Percentiles rank a stretch among this genome's conserved stretches.
phyloP scores from a whole-genome alignment of 2,888 invertebrate species.

The Pantelozetes paolii region DNA sequence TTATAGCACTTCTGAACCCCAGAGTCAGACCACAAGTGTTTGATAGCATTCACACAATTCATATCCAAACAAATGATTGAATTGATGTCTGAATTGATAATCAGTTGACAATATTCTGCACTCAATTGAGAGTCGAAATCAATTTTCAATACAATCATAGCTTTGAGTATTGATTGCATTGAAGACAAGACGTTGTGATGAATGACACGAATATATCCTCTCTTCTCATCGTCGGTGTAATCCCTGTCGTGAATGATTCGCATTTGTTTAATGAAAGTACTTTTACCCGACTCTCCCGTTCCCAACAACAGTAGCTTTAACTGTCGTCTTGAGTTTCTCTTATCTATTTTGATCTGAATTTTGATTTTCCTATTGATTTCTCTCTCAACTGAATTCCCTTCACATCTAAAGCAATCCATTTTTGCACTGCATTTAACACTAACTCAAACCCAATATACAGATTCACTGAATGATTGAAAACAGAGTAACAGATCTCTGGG shows the following conservation, averaged over 20 bases:
- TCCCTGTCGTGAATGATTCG: conserved; percentile 59
- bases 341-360: conserved; percentile 45
- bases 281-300: conserved; percentile 46
- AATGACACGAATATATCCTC: conserved; percentile 46
- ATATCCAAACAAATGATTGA: not conserved
- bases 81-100: conserved; percentile 52
- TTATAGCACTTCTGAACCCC: conserved; percentile 48
- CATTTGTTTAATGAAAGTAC: conserved; percentile 55
- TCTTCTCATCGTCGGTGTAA: conserved; percentile 50
- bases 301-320: conserved; percentile 47
- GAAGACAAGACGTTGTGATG: conserved; percentile 48
- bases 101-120: conserved; percentile 53
- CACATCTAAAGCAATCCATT: conserved; percentile 45
- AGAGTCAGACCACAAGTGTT: conserved; percentile 49
- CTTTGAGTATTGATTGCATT: conserved; percentile 47
- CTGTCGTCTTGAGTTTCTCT: conserved; percentile 44
- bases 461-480: too few relatives aligned
- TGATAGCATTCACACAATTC: conserved; percentile 54
- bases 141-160: conserved; percentile 47
- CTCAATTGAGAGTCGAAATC: conserved; percentile 42
- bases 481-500: too few relatives aligned
- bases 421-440: too few relatives aligned
- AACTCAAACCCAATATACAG: too few relatives aligned
- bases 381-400: conserved; percentile 45
- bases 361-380: conserved; percentile 47